These are phyloP conservation scores for Thamnophis sirtalis DNA, from an alignment of 2,113 vertebrate genomes.

Conservation along the genomic window DNA sequence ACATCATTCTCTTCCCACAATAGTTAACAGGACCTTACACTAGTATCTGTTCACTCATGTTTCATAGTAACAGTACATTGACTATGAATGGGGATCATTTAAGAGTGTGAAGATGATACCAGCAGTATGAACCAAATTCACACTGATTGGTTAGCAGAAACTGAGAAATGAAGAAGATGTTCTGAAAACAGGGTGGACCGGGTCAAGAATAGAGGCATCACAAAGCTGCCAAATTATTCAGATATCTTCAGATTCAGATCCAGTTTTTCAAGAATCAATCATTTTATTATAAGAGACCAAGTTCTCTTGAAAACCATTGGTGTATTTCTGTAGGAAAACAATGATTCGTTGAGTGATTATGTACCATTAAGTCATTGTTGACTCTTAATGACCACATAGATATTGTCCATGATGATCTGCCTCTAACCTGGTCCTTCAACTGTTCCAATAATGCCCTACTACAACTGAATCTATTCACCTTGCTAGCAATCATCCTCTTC, in stretches of 20 bases:
- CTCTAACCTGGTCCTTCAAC: not conserved
- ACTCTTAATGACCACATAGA: not conserved
- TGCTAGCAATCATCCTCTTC: not conserved
- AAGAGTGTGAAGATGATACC: not conserved
- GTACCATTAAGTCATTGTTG: not conserved
- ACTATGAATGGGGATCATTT: not conserved
- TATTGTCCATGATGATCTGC: not conserved
- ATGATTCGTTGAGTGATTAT: not conserved
- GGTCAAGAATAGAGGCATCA: not conserved
- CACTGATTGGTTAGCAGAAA: not conserved
- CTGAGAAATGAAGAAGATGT: not conserved
- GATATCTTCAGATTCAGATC: not conserved
- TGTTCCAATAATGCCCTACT: too few relatives aligned
- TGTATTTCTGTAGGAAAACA: not conserved
- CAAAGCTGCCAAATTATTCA: not conserved
- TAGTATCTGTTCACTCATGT: not conserved
- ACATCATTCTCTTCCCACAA: not conserved
- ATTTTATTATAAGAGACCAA: not conserved
- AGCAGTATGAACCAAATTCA: not conserved
- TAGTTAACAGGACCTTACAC: not conserved
- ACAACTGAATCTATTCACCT: not conserved
- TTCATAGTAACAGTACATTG: not conserved
- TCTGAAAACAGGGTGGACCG: not conserved
- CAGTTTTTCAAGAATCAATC: not conserved
- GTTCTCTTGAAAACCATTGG: not conserved